phyloP scores from a whole-genome alignment of 2,888 invertebrate genomes.

The Argyresthia albistria region DNA sequence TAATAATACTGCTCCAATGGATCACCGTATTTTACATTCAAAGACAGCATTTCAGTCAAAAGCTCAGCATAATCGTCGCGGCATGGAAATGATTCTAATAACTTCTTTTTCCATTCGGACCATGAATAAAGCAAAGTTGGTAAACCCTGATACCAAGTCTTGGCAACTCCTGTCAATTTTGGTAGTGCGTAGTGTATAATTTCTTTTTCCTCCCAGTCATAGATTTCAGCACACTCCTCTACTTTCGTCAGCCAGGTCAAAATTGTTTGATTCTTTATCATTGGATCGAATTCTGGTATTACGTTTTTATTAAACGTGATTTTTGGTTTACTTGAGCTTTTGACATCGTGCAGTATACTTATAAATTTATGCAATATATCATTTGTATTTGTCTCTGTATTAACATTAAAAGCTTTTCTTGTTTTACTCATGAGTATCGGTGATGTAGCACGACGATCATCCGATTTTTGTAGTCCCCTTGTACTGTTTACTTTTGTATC shows the following conservation, averaged over 20 bases:
- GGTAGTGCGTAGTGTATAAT: no score
- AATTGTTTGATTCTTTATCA: conserved; percentile 7
- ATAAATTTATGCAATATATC: no score
- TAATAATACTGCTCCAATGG: conserved; percentile 7
- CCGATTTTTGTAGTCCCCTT: no score
- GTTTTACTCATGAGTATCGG: no score
- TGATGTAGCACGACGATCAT: no score
- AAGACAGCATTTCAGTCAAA: conserved; percentile 15
- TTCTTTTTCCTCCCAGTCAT: neutral
- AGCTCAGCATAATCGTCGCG: no score
- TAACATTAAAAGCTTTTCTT: no score
- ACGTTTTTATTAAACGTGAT: neutral
- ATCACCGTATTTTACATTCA: conserved; percentile 11
- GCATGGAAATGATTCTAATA: no score
- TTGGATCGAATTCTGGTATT: conserved; percentile 12
- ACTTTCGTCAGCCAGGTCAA: conserved; percentile 7
- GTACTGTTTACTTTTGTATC: neutral
- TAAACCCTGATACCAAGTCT: conserved; percentile 15
- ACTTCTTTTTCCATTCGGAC: no score
- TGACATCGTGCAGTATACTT: neutral
- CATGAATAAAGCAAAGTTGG: conserved; percentile 11
- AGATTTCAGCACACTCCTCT: conserved; percentile 6
- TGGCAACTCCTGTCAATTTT: conserved; percentile 8
- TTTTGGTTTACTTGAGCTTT: neutral
- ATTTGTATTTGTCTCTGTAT: no score